These are phyloP conservation scores for Neosilurus hyrtlii DNA, from an alignment of 2,797 vertebrate species.

Conservation along the genomic window DNA sequence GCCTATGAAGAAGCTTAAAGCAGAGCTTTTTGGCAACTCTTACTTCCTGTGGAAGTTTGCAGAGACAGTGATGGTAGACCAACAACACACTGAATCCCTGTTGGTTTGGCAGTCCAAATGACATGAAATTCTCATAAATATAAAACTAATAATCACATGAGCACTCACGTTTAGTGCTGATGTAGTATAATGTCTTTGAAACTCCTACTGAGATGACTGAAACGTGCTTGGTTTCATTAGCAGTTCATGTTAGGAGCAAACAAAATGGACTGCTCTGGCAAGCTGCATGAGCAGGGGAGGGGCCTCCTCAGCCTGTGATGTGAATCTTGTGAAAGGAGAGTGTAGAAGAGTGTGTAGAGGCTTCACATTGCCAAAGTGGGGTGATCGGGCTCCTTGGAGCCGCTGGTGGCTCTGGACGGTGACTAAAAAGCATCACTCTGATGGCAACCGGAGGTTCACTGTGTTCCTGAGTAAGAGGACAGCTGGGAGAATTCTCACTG, in stretches of 20 bases:
- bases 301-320: slow-evolving; percentile 64
- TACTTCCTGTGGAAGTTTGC: slow-evolving; percentile 55
- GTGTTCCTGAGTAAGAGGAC: slow-evolving; percentile 82
- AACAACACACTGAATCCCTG: slow-evolving; percentile 47
- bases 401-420: slow-evolving; percentile 73
- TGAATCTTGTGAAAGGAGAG: slow-evolving; percentile 72
- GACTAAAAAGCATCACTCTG: slow-evolving; percentile 78
- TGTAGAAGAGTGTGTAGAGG: slow-evolving; percentile 70
- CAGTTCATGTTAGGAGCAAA: slow-evolving; percentile 27
- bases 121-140: slow-evolving; percentile 24
- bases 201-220: background rate
- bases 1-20: slow-evolving; percentile 38
- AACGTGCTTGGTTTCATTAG: slow-evolving; percentile 35
- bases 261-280: slow-evolving; percentile 31
- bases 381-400: slow-evolving; percentile 78
- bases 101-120: slow-evolving; percentile 28
- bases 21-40: slow-evolving; percentile 55
- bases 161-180: background rate
- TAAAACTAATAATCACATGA: slow-evolving; percentile 8
- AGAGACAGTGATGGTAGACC: slow-evolving; percentile 64
- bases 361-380: slow-evolving; percentile 77
- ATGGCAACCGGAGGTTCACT: slow-evolving; percentile 85
- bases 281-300: slow-evolving; percentile 37
- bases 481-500: slow-evolving; percentile 82
- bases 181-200: background rate